Conservation (phyloP, 2,113 vertebrate species). For the Ochotona curzoniae region DNA sequence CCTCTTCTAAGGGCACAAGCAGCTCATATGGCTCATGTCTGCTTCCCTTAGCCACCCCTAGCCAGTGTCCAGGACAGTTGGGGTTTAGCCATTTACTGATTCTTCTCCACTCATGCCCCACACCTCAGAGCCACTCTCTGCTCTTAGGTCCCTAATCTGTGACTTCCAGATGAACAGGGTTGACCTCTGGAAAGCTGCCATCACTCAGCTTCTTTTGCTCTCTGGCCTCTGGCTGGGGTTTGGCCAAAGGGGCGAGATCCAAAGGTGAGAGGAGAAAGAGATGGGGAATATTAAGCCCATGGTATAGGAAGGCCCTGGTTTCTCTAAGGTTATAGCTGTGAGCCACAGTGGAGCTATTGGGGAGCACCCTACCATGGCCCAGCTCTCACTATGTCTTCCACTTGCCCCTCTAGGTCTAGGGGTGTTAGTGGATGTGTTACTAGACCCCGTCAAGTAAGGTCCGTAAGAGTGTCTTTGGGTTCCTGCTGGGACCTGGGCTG, state of each 20-base stretch:
- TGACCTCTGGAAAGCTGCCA: neutral
- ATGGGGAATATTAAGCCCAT: neutral
- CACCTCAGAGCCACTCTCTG: neutral
- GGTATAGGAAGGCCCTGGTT: neutral
- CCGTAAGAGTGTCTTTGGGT: neutral
- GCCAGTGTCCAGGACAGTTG: neutral
- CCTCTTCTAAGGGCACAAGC: conserved; percentile 31
- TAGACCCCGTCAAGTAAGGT: neutral
- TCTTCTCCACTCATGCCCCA: neutral
- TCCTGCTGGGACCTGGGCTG: neutral
- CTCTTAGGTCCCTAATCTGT: neutral
- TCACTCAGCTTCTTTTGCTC: neutral
- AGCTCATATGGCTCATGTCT: neutral
- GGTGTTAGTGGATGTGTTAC: neutral
- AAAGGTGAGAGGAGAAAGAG: neutral
- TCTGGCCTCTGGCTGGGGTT: neutral
- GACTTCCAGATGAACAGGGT: neutral
- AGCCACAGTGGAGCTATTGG: neutral
- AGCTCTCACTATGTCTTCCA: neutral
- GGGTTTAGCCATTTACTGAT: neutral
- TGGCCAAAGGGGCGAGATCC: neutral
- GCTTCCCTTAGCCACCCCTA: no score
- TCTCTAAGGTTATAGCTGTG: neutral
- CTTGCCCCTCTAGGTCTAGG: neutral
- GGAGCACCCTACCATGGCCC: rapidly evolving